Evolutionary conservation across 2,797 vertebrate species (phyloP).

Genomic region (Acanthurus lineatus): DNA sequence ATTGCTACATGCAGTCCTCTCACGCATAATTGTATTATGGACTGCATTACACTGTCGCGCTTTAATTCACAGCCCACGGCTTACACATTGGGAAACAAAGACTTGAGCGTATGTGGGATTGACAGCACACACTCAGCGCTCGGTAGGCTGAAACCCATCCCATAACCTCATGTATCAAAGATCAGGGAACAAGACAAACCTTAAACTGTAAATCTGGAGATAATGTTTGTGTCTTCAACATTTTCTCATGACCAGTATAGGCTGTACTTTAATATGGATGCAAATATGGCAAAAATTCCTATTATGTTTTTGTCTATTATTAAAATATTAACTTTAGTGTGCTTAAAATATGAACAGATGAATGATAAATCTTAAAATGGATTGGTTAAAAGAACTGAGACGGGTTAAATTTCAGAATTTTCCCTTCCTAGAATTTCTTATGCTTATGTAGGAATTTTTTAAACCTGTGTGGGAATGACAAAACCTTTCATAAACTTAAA

Average conservation of each 20-base stretch:
- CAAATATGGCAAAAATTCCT: not conserved
- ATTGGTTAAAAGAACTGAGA: not conserved
- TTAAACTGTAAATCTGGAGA: not conserved
- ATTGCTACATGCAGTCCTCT: conserved; percentile 72
- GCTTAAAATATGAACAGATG: not conserved
- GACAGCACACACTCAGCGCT: conserved; percentile 48
- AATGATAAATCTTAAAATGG: not conserved
- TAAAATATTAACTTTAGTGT: not conserved
- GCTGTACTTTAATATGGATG: not conserved
- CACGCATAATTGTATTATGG: conserved; percentile 82
- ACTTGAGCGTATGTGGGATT: conserved; percentile 43
- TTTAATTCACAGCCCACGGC: conserved; percentile 72
- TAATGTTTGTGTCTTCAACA: not conserved
- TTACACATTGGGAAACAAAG: conserved; percentile 74
- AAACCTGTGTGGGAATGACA: not conserved
- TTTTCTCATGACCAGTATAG: not conserved
- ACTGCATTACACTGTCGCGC: conserved; percentile 73
- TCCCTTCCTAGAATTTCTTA: not conserved
- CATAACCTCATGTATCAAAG: conserved; percentile 23
- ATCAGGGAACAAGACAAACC: not conserved
- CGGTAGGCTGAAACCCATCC: conserved; percentile 55
- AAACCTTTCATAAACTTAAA: not conserved
- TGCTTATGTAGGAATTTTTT: not conserved
- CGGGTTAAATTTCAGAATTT: not conserved
- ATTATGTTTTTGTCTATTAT: not conserved